Conservation (phyloP, 2,888 invertebrate species). For the Drosophila mettleri region DNA sequence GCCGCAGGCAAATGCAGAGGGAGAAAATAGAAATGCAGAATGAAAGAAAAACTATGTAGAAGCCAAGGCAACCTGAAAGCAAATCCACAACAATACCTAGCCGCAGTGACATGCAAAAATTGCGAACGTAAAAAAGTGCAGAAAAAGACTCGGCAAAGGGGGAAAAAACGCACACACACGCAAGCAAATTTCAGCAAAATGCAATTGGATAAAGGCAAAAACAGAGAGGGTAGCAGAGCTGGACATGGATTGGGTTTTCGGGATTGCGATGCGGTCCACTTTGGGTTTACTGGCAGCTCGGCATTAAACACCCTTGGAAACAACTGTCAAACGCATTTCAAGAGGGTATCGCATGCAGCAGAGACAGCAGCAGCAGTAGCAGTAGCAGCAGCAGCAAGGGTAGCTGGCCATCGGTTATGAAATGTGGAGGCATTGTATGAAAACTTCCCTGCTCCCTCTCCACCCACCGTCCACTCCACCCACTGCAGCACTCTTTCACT, state of each 20-base stretch:
- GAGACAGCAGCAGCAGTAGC: neutral
- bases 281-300: conserved; percentile 33
- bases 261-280: conserved; percentile 18
- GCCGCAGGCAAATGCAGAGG: conserved; percentile 27
- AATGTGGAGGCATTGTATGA: conserved; percentile 37
- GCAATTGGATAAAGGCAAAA: conserved; percentile 15
- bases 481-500: neutral
- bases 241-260: neutral
- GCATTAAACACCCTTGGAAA: conserved; percentile 81
- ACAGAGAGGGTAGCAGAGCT: neutral
- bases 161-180: neutral
- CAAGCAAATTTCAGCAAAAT: conserved; percentile 21
- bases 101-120: conserved; percentile 37
- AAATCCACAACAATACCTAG: conserved; percentile 27
- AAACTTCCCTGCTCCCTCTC: neutral
- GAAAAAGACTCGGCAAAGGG: too few relatives aligned
- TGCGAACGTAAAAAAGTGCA: conserved; percentile 11
- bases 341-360: conserved; percentile 51
- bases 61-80: conserved; percentile 33
- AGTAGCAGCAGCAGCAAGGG: conserved; percentile 14
- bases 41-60: neutral
- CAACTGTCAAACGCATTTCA: conserved; percentile 81
- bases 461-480: neutral
- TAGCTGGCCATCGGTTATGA: conserved; percentile 36
- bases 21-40: neutral